Conservation (phyloP, 2,113 vertebrate species). For the Pagrus major region DNA sequence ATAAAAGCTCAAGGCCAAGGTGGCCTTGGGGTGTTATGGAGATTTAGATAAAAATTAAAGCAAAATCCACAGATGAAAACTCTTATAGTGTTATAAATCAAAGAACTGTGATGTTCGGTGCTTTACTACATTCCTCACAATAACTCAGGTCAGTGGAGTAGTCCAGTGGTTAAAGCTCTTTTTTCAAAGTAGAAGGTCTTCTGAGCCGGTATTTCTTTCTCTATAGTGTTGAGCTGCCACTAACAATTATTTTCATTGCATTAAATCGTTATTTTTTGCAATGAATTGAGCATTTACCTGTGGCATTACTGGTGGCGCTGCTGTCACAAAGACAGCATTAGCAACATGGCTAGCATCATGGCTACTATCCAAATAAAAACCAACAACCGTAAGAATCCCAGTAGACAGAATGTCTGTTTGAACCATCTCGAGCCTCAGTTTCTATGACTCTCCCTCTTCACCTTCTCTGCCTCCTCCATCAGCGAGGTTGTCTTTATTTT, state of each 20-base stretch:
- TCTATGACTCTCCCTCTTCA: too few relatives aligned
- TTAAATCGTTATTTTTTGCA: neutral
- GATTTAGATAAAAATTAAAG: slow-evolving; percentile 41
- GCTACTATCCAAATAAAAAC: too few relatives aligned
- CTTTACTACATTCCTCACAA: slow-evolving; percentile 1
- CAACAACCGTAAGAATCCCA: too few relatives aligned
- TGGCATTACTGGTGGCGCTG: too few relatives aligned
- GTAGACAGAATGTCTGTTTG: too few relatives aligned
- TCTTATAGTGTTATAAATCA: slow-evolving; percentile 23
- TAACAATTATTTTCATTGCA: neutral
- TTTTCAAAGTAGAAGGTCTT: neutral
- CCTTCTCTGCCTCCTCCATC: too few relatives aligned
- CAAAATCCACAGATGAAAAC: slow-evolving; percentile 28
- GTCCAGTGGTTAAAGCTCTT: neutral
- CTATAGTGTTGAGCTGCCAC: neutral
- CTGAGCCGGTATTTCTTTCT: neutral
- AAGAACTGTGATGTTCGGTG: slow-evolving; percentile 2
- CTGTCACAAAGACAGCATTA: too few relatives aligned
- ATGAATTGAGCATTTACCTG: too few relatives aligned
- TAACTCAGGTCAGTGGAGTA: neutral
- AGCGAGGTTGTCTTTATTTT: too few relatives aligned
- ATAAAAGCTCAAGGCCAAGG: slow-evolving; percentile 29
- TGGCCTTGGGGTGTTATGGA: slow-evolving; percentile 37
- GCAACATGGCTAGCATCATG: too few relatives aligned
- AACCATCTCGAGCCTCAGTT: too few relatives aligned